Evolutionary conservation across 2,113 vertebrate species (phyloP), one percentile per base, ranked within the genome.

Genomic region (Phrynocephalus versicolor): DNA sequence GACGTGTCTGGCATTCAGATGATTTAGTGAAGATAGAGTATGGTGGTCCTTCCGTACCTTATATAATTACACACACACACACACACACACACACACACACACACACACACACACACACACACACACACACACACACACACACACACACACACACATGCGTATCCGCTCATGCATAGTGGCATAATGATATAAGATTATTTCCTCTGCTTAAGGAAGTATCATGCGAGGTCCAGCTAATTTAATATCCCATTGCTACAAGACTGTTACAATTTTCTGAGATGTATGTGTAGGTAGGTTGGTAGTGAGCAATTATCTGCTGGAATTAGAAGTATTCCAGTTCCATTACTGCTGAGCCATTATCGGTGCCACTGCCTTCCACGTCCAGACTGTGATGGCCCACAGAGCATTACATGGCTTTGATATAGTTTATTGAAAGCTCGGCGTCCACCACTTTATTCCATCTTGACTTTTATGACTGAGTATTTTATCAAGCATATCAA

Each of bases 151-250:
- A 5, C 45, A 51, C 45, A 51, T 65, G n/a, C n/a, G n/a, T n/a
- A n/a, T n/a, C n/a, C n/a, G n/a, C n/a, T 76, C 78, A 67, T 27
- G 33, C 77, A 15, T 35, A 73, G 33, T 62, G 79, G 80, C 10
- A 51, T 51, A 51, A 51, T 51, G 45, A 51, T 84, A 58, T 87
- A 88, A 85, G 80, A 91, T 84, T 27, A 21, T 15, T 67, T 45
- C 72, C 62, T 85, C 55, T 76, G 60, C 81, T 87, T 90, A 90
- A 89, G 92, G 88, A 82, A 92, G 84, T 85, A 39, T 78, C 79
- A 4, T 18, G n/a, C 88, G 81, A 87, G 77, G 57, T 91, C 85
- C 81, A 82, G 85, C 45, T 92, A 87, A 87, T 87, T 80, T 51
- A 79, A 81, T 60, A 51, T 86, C 78, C 72, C n/a, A 37, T 64